These are phyloP conservation scores for Pseudococcus viburni DNA, from an alignment of 2,888 invertebrate genomes.

Conservation along the genomic window DNA sequence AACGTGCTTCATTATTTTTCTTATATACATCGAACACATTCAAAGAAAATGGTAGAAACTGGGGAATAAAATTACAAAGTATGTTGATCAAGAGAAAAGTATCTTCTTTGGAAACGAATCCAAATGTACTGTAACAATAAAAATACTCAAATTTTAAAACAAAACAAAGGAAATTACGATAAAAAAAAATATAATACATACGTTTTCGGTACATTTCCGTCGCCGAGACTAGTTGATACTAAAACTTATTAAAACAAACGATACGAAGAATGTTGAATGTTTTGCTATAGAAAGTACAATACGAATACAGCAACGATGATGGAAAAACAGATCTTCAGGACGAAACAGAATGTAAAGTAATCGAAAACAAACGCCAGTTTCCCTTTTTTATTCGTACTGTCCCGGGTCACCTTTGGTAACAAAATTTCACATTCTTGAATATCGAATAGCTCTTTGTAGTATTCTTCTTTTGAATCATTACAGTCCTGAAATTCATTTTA, in stretches of 20 bases:
- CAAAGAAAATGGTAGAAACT: no score
- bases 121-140: neutral
- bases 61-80: neutral
- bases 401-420: neutral
- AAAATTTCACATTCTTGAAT: conserved; percentile 24
- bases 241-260: neutral
- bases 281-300: conserved; percentile 4
- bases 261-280: neutral
- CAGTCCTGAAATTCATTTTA: neutral
- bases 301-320: neutral
- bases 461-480: neutral
- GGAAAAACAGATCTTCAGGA: neutral
- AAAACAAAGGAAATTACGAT: neutral
- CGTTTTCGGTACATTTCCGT: neutral
- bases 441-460: neutral
- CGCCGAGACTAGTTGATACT: neutral
- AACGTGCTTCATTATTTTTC: no score
- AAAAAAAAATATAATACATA: neutral
- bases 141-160: neutral
- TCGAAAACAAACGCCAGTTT: neutral
- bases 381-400: neutral
- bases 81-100: neutral
- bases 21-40: no score
- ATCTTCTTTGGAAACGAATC: neutral
- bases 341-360: neutral